Base-by-base conservation (phyloP, 2,797 vertebrate genomes). In the Alca torda region DNA sequence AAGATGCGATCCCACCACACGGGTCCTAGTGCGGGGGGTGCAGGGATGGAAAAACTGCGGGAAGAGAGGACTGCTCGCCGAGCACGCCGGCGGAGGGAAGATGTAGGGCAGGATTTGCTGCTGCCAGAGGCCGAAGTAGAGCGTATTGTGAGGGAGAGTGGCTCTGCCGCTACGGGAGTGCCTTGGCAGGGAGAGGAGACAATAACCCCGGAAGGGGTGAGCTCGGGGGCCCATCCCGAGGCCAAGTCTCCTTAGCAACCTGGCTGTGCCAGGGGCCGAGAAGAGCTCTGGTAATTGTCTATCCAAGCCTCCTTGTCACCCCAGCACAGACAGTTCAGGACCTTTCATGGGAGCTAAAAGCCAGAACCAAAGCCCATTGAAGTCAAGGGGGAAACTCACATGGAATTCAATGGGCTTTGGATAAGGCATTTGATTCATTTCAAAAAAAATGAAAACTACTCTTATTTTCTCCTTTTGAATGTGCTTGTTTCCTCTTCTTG, bases 231-330 rank as follows among this genome's bases (percentile, higher is more conserved):
- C 80, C 70, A 75, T 7, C 35, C 51, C 3, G 5, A 81, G 94
- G 96, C 96, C 96, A 95, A 96, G 76, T 97, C 96, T 97, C 96
- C 96, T 73, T 95, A 91, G 96, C 96, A 97, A 97, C 96, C 50
- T 95, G 96, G 92, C 96, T 63, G 78, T 82, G 86, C 65, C 67
- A 73, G 78, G 54, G 63, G 63, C 90, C 92, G 73, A 43, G 96
- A 94, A 93, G 94, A 95, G 94, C 94, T 91, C 92, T 54, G 84
- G 84, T 16, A 89, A 97, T 94, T 93, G 94, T 96, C 92, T 95
- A 31, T 61, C 94, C 95, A 69, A 93, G 80, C 30, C 77, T 95
- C 84, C 82, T 65, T 6, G 61, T 70, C 96, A 92, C 84, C 96
- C 95, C 2, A 96, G 87, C 84, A 89, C 95, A 95, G 96, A 97